These are phyloP conservation scores for Ahaetulla prasina DNA, from an alignment of 2,113 vertebrate genomes.

Conservation along the genomic window DNA sequence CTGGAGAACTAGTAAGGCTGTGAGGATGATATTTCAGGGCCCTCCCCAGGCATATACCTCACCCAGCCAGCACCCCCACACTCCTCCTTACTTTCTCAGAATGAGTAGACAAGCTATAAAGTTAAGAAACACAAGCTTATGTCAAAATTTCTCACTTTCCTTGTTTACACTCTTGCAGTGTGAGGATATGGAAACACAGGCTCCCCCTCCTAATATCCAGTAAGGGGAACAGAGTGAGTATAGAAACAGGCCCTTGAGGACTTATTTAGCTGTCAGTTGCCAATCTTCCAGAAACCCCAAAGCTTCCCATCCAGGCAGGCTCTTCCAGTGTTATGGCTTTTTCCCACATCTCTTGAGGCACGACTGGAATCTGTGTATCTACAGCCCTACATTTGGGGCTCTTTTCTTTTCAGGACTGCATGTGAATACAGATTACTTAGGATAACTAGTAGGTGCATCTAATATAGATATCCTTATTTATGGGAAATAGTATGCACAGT, in stretches of 20 bases:
- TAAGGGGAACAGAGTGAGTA: not conserved
- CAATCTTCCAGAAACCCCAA: not conserved
- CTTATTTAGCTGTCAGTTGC: not conserved
- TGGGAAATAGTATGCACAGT: not conserved
- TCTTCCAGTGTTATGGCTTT: not conserved
- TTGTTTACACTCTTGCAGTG: not conserved
- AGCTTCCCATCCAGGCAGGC: not conserved
- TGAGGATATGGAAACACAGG: not conserved
- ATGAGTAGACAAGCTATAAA: not conserved
- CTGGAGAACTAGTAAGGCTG: constrained; percentile 32
- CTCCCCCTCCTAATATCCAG: not conserved
- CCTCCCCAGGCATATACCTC: constrained; percentile 59
- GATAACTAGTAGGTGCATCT: not conserved
- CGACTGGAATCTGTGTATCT: not conserved
- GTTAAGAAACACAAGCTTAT: not conserved
- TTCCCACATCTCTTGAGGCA: not conserved
- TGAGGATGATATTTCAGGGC: constrained; percentile 53
- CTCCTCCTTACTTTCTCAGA: constrained; percentile 15
- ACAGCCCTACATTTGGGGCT: not conserved
- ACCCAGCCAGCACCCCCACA: constrained; percentile 26
- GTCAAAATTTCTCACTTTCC: constrained; percentile 11
- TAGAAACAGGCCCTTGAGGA: not conserved
- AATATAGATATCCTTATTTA: not conserved
- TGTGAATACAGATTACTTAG: not conserved
- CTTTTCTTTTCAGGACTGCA: not conserved